Conservation (phyloP, 2,888 invertebrate genomes). For the Apamea anceps region DNA sequence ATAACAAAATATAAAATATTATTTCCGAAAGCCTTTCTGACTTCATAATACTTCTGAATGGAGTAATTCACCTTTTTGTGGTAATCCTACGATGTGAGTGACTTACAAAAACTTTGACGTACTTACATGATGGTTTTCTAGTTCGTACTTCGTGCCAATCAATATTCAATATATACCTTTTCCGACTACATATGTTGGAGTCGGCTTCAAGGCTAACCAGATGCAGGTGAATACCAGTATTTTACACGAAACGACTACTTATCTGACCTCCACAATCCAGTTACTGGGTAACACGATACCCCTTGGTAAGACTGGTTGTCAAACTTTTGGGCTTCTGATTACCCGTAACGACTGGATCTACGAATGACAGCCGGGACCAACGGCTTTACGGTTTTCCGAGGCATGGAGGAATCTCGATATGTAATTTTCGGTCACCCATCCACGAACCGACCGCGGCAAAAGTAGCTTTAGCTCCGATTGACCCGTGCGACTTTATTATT, state of each 20-base stretch:
- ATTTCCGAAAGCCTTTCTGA: conserved; percentile 51
- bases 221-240: neutral
- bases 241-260: too few relatives aligned
- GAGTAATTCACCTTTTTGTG: conserved; percentile 16
- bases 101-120: neutral
- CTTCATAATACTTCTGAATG: conserved; percentile 51
- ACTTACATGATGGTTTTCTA: neutral
- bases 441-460: too few relatives aligned
- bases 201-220: neutral
- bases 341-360: too few relatives aligned
- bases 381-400: too few relatives aligned
- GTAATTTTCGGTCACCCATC: too few relatives aligned
- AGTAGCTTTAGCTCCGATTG: too few relatives aligned
- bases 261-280: neutral
- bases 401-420: too few relatives aligned
- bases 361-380: too few relatives aligned
- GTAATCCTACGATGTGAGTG: neutral
- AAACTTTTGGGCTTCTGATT: too few relatives aligned
- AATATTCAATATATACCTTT: neutral
- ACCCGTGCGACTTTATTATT: too few relatives aligned
- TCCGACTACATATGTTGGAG: too few relatives aligned
- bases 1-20: conserved; percentile 53
- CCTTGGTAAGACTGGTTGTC: too few relatives aligned
- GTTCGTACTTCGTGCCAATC: neutral
- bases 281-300: neutral